Percentiles rank a stretch among this genome's conserved stretches.
phyloP scores from a whole-genome alignment of 2,113 vertebrate species.

The Peucedramus taeniatus region DNA sequence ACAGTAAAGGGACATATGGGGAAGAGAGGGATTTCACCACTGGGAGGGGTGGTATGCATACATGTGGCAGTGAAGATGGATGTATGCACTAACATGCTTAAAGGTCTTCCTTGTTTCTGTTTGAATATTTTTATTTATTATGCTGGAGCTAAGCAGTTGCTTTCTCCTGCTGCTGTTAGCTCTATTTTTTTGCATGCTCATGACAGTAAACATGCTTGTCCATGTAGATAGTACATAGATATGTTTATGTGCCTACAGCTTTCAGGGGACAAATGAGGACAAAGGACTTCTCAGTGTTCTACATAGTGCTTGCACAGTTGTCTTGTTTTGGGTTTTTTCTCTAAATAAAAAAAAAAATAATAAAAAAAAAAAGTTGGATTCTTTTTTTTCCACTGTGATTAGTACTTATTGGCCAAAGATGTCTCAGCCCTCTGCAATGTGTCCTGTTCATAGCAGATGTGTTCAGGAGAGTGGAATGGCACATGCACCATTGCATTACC shows the following conservation, averaged over 20 bases:
- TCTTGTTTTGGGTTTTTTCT: neutral
- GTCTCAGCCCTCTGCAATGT: neutral
- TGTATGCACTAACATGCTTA: neutral
- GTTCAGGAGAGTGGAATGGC: neutral
- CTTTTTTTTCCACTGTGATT: neutral
- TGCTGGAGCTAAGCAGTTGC: neutral
- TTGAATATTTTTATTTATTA: neutral
- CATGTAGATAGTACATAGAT: neutral
- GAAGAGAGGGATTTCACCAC: neutral
- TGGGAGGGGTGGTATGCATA: accelerated
- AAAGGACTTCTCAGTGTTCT: neutral
- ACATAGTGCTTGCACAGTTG: neutral
- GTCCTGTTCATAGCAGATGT: neutral
- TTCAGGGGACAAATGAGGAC: neutral
- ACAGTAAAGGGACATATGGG: neutral
- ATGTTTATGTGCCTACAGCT: neutral
- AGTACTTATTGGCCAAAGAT: neutral
- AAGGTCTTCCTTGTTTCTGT: neutral
- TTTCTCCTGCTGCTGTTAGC: neutral
- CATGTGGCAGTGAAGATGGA: neutral
- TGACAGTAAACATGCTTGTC: neutral
- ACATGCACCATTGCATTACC: neutral
- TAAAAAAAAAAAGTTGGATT: neutral
- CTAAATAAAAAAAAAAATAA: neutral
- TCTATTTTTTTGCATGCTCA: neutral